Conservation (phyloP, 92 coral and sea anemone genomes). For the Zoanthus solanderi region DNA sequence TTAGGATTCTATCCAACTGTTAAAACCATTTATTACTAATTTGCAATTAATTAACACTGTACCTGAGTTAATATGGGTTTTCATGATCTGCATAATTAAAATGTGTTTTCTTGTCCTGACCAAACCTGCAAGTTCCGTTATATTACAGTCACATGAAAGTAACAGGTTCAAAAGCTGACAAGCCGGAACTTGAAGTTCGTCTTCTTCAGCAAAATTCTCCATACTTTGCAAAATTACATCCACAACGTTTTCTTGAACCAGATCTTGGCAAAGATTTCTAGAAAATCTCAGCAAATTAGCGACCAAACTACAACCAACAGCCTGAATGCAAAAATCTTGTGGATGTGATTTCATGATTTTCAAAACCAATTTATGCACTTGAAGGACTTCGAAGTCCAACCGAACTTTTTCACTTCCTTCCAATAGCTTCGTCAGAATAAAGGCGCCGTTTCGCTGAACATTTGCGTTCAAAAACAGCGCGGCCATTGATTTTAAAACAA, state of each 20-base stretch:
- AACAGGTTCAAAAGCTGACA: conserved; percentile 64
- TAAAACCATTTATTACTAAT: not conserved
- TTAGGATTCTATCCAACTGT: no score
- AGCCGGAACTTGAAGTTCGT: conserved; percentile 78
- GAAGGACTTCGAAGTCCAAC: conserved; percentile 38
- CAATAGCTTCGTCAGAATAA: conserved; percentile 61
- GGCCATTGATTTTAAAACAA: conserved; percentile 67
- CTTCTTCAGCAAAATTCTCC: conserved; percentile 70
- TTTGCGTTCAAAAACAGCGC: conserved; percentile 41
- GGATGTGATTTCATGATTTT: conserved; percentile 61
- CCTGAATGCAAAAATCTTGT: conserved; percentile 69
- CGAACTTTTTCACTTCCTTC: conserved; percentile 62
- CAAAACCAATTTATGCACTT: conserved; percentile 51
- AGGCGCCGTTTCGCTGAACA: conserved; percentile 74
- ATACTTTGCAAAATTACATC: conserved; percentile 67
- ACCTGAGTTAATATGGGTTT: conserved; percentile 72
- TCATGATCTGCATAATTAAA: conserved; percentile 63
- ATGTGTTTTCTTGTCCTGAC: conserved; percentile 50
- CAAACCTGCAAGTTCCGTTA: conserved; percentile 56
- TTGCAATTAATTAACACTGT: not conserved
- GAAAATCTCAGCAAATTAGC: conserved; percentile 44
- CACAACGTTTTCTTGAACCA: conserved; percentile 53
- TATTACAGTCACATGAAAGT: conserved; percentile 37
- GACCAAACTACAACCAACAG: conserved; percentile 70
- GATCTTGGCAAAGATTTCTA: conserved; percentile 44